A percentile compares a stretch with the other conserved stretches of the same genome.
phyloP scores from a whole-genome alignment of 2,888 invertebrate species.

The Phragmatobia fuliginosa region DNA sequence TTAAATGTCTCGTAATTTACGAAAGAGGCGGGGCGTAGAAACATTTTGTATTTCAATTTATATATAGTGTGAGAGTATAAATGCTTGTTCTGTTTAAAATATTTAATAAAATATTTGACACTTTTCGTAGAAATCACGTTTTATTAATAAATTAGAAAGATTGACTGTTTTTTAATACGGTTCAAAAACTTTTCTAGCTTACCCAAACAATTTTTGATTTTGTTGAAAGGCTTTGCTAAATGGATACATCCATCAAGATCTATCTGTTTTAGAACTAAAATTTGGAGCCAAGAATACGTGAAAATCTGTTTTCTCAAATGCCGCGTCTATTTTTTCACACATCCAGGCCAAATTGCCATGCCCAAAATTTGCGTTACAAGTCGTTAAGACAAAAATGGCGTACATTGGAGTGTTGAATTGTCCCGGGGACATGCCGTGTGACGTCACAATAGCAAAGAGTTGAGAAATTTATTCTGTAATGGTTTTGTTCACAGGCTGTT shows the following conservation, averaged over 20 bases:
- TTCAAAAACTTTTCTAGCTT: too few relatives aligned
- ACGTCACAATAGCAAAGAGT: slow-evolving; percentile 20
- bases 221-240: background rate
- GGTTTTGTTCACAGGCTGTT: slow-evolving; percentile 16
- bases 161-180: too few relatives aligned
- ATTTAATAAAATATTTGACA: background rate
- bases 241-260: background rate
- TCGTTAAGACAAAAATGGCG: slow-evolving; percentile 31
- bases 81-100: background rate
- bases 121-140: background rate
- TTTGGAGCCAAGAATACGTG: too few relatives aligned
- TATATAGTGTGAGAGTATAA: background rate
- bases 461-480: slow-evolving; percentile 19
- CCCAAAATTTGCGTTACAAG: slow-evolving; percentile 26
- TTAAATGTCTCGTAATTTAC: background rate
- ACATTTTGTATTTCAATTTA: background rate
- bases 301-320: background rate
- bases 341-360: slow-evolving; percentile 29
- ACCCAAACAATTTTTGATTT: background rate
- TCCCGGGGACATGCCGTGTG: slow-evolving; percentile 15
- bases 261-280: too few relatives aligned
- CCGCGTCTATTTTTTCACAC: slow-evolving; percentile 7
- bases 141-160: background rate
- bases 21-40: background rate
- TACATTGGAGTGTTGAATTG: slow-evolving; percentile 20